phyloP scores from a whole-genome alignment of 1,140 invertebrate species.

The Nomia melanderi region DNA sequence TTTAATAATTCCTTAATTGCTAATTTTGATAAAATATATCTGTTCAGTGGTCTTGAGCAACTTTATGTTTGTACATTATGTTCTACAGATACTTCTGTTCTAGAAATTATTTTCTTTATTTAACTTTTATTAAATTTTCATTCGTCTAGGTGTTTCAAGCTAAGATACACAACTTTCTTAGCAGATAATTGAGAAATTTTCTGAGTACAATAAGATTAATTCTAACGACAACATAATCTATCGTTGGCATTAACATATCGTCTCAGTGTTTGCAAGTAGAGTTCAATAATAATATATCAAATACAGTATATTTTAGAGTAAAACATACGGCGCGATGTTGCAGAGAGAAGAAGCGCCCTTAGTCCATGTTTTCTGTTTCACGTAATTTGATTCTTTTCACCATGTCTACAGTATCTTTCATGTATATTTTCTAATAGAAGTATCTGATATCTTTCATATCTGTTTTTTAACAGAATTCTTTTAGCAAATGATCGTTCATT shows the following conservation, averaged over 20 bases:
- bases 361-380: slow-evolving; percentile 50
- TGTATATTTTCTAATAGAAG: too few relatives aligned
- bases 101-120: background rate
- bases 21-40: too few relatives aligned
- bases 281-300: background rate
- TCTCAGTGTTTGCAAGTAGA: background rate
- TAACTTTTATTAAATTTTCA: background rate
- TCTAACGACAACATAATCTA: background rate
- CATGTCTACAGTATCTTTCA: too few relatives aligned
- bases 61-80: too few relatives aligned
- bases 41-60: too few relatives aligned
- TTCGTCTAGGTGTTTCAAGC: background rate
- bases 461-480: too few relatives aligned
- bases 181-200: background rate
- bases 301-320: background rate
- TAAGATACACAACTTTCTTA: background rate
- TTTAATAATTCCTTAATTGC: too few relatives aligned
- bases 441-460: too few relatives aligned
- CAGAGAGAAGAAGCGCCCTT: slow-evolving; percentile 57
- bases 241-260: background rate
- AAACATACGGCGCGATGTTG: slow-evolving; percentile 42
- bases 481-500: too few relatives aligned
- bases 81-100: too few relatives aligned
- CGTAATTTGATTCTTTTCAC: background rate
- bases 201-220: background rate